Evolutionary conservation across 2,797 vertebrate genomes (phyloP).

Genomic region (Sebastes minor): DNA sequence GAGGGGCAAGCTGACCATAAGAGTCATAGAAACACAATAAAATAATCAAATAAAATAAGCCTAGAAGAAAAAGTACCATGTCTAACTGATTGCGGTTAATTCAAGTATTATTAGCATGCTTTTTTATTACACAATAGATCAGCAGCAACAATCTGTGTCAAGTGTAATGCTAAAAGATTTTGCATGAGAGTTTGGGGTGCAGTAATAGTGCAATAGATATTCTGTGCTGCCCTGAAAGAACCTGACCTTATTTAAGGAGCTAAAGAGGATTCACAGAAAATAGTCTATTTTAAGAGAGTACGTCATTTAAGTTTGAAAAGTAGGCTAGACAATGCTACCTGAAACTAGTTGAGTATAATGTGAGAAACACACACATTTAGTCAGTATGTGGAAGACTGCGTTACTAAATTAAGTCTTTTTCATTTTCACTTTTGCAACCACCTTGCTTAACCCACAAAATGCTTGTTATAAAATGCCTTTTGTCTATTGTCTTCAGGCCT

Average conservation of each 20-base stretch:
- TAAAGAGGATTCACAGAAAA: constrained; percentile 58
- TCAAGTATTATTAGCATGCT: neutral
- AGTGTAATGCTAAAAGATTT: neutral
- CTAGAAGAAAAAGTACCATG: neutral
- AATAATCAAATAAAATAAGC: neutral
- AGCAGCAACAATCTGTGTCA: neutral
- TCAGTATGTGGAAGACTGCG: neutral
- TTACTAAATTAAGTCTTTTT: neutral
- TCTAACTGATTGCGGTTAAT: neutral
- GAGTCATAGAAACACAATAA: neutral
- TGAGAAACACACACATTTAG: neutral
- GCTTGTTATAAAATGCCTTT: neutral
- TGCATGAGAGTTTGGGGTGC: neutral
- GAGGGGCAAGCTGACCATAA: neutral
- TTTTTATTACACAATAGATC: neutral
- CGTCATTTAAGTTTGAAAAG: constrained; percentile 50
- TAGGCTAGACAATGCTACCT: constrained; percentile 53
- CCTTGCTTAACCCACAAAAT: neutral
- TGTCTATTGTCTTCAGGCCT: neutral
- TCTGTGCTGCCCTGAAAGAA: constrained; percentile 50
- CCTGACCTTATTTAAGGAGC: constrained; percentile 60
- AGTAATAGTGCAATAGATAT: neutral
- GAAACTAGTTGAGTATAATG: neutral
- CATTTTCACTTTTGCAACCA: neutral
- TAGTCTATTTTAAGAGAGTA: constrained; percentile 58